A percentile compares a stretch with the other conserved stretches of the same genome.
These are phyloP conservation scores for Aphrocallistes beatrix DNA, from an alignment of 37 sponge, comb jelly and placozoan species.

Conservation along the genomic window DNA sequence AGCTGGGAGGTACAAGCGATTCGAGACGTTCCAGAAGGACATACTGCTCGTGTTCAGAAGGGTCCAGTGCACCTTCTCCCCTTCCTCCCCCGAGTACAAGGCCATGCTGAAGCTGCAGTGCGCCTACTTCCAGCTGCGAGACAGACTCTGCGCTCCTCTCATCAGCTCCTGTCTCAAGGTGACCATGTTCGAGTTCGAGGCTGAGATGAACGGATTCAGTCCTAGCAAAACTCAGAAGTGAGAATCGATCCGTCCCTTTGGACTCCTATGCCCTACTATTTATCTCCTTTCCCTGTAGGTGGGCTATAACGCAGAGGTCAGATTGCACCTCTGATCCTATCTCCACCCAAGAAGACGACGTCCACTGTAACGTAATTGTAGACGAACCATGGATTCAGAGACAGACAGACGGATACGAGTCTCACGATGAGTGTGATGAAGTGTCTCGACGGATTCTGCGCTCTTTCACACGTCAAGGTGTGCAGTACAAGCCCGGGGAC, in stretches of 20 bases:
- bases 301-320: not conserved
- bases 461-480: not conserved
- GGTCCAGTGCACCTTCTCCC: not conserved
- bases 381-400: slow-evolving; percentile 17
- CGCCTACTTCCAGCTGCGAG: not conserved
- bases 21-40: not conserved
- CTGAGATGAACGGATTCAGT: not conserved
- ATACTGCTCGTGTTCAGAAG: not conserved
- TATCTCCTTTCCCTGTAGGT: not conserved
- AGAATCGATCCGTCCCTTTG: not conserved
- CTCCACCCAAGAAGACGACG: not conserved
- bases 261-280: not conserved
- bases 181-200: not conserved
- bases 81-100: slow-evolving; percentile 13
- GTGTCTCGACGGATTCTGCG: not conserved
- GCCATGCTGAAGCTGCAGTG: not conserved
- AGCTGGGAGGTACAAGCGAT: not conserved
- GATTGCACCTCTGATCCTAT: not conserved
- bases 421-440: slow-evolving; percentile 13
- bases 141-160: not conserved
- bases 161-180: not conserved
- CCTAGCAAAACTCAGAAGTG: not conserved
- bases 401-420: slow-evolving; percentile 14
- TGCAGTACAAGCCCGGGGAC: not conserved
- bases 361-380: not conserved